Base-by-base conservation (phyloP, 2,113 vertebrate genomes). In the Psophia crepitans region DNA sequence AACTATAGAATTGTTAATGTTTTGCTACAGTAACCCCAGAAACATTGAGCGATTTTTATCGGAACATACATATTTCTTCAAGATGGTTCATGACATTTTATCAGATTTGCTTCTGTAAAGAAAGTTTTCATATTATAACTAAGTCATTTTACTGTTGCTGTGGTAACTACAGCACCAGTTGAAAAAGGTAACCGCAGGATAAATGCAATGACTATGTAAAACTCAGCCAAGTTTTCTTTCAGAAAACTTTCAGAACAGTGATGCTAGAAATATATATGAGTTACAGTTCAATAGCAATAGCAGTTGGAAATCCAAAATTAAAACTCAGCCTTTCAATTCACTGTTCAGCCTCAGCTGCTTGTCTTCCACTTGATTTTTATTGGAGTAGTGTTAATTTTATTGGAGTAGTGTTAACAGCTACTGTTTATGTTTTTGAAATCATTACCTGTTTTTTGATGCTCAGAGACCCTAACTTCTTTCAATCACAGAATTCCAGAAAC, bases 81-180 rank as follows among this genome's bases (percentile, higher is more conserved):
- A 87, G 70, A 58, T 1, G 9, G 73, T 63, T 78, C 51, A 51
- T 51, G 81, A 93, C 39, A 82, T 81, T 74, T 71, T 87, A 95
- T 89, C 77, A 82, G 65, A 73, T 94, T 75, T 84, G 69, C 64
- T 93, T 63, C 77, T 56, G 37, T 60, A 71, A 60, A 54, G 77
- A 58, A 95, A 95, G 58, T 89, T 87, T 84, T 82, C 57, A 4
- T 84, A 64, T 43, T 63, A 16, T 46, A 91, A 84, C 74, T 27
- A 75, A 89, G 33, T 10, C 35, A 8, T 91, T 93, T 89, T 58
- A 41, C 84, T 8, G 65, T 93, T 97, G 93, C 92, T 79, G 92
- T 84, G 84, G 77, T 84, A 95, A 94, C 87, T 75, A 44, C 21
- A 53, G 84, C 9, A 46, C 44, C 87, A 70, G 56, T 60, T 80